Percentiles rank a stretch among this genome's conserved stretches.
Conservation (phyloP, 1,140 invertebrate species). For the Amyelois transitella region DNA sequence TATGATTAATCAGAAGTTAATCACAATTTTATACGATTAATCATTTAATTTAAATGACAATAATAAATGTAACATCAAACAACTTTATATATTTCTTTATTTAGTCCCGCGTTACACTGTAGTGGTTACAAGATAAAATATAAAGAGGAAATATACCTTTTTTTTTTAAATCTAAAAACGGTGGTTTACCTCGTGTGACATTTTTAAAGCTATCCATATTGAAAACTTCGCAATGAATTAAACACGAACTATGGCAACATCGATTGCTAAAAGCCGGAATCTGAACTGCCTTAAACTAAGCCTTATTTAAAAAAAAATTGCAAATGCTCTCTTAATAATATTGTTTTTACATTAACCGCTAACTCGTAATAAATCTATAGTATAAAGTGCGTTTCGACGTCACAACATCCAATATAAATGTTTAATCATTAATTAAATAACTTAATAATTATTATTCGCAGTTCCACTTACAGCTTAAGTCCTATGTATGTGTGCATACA, state of each 20-base stretch:
- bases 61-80: neutral
- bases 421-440: conserved; percentile 44
- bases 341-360: conserved; percentile 51
- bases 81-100: neutral
- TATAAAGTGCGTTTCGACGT: conserved; percentile 44
- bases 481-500: conserved; percentile 33
- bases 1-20: no score
- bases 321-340: conserved; percentile 39
- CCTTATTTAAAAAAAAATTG: conserved; percentile 41
- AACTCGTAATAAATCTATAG: conserved; percentile 22
- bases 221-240: conserved; percentile 17
- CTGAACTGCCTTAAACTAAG: conserved; percentile 43
- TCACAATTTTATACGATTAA: neutral
- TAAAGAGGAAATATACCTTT: conserved; percentile 17
- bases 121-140: conserved; percentile 13
- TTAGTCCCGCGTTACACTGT: conserved; percentile 37
- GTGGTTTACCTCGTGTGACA: conserved; percentile 66
- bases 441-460: conserved; percentile 65
- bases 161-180: conserved; percentile 51
- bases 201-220: conserved; percentile 18
- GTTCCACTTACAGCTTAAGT: conserved; percentile 43
- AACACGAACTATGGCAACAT: conserved; percentile 63
- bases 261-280: conserved; percentile 44
- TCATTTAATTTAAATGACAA: neutral
- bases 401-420: conserved; percentile 48